Percentiles rank a stretch among this genome's conserved stretches.
phyloP scores from a whole-genome alignment of 2,797 vertebrate genomes.

The Pseudochirops cupreus region DNA sequence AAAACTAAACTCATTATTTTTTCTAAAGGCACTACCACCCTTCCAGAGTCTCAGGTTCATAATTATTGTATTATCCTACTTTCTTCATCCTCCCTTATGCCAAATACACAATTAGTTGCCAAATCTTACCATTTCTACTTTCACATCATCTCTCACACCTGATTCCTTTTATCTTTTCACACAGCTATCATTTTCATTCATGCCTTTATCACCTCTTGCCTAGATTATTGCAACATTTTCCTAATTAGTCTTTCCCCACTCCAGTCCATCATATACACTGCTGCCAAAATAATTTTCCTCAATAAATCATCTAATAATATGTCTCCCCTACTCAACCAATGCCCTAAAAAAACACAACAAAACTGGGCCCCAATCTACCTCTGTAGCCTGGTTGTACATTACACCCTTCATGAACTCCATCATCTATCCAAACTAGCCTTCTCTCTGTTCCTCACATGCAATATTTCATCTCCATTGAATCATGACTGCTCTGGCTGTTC shows the following conservation, averaged over 20 bases:
- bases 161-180: not conserved
- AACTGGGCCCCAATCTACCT: not conserved
- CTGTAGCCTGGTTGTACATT: not conserved
- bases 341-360: not conserved
- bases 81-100: not conserved
- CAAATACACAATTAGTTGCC: not conserved
- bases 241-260: not conserved
- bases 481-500: not conserved
- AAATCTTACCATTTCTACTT: not conserved
- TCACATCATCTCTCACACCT: not conserved
- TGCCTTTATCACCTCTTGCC: not conserved
- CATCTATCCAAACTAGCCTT: not conserved
- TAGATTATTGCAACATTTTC: not conserved
- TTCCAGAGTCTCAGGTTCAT: not conserved
- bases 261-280: not conserved
- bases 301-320: not conserved
- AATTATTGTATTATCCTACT: not conserved
- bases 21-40: not conserved
- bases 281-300: not conserved
- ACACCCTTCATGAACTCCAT: not conserved
- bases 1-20: not conserved
- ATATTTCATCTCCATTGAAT: not conserved
- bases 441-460: not conserved
- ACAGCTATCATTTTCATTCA: not conserved
- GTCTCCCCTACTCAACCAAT: not conserved